These are phyloP conservation scores for Danio kyathit DNA, from an alignment of 2,797 vertebrate species.

Conservation along the genomic window DNA sequence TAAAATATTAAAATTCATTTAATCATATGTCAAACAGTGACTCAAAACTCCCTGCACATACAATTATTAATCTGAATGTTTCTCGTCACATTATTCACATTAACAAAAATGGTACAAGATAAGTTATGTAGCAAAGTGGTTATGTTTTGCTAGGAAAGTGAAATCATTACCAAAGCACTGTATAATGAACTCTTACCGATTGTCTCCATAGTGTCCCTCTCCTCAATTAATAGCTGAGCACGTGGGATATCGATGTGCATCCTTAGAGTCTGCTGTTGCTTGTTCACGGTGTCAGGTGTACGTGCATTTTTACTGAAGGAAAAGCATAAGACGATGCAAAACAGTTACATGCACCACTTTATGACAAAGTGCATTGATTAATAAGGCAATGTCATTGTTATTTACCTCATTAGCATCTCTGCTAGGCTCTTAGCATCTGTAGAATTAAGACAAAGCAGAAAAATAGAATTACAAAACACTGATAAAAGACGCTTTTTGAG, in stretches of 20 bases:
- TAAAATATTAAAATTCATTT: no score
- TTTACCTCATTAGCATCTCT: conserved; percentile 99
- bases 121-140: background rate
- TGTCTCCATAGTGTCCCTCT: conserved; percentile 98
- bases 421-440: conserved; percentile 99
- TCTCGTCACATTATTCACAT: background rate
- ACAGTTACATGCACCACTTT: background rate
- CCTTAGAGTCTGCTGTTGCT: conserved; percentile 94
- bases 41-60: background rate
- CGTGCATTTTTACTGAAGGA: conserved; percentile 92
- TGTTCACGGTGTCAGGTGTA: conserved; percentile 95
- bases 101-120: background rate
- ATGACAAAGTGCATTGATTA: background rate
- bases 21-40: background rate
- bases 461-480: conserved; percentile 46
- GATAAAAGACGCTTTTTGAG: background rate
- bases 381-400: conserved; percentile 5
- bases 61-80: background rate
- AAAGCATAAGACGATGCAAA: conserved; percentile 24
- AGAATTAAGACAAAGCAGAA: conserved; percentile 75
- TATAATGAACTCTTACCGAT: conserved; percentile 81
- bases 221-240: conserved; percentile 98
- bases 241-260: conserved; percentile 99
- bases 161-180: background rate
- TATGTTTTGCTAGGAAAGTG: background rate